Base-by-base conservation (phyloP, 1,140 invertebrate species). In the Brachionus plicatilis region DNA sequence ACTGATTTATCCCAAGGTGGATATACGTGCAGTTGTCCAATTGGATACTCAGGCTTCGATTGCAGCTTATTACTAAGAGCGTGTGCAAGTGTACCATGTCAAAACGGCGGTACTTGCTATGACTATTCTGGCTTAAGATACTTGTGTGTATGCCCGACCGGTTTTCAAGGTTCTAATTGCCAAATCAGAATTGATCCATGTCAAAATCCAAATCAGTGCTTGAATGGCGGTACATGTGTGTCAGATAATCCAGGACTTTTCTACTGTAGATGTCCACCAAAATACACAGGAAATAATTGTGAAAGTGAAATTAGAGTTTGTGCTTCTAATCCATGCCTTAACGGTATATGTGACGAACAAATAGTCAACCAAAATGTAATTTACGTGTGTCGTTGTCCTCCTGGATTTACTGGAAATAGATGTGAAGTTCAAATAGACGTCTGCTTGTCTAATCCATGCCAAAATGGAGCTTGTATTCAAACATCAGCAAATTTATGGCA, bases 111-210 rank as follows among this genome's bases (percentile, higher is more conserved):
- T 6, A 84, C 82, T n/a, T 88, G 88, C 66, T 85, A 86, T 56
- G 87, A 88, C 33, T 87, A 88, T 96, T 43, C 66, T 9, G 66
- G 82, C 8, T n/a, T 82, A 0, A 11, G 94, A 60, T 96, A 94
- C 91, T 92, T 92, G 85, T 97, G 95, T 90, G 92, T 91, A 27
- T 97, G 95, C 87, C 93, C 94, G n/a, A 91, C 93, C 11, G 95
- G 95, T 72, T 97, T 96, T 88, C 93, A 93, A 53, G 79, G 79
- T 29, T 37, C 79, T 0, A 82, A 82, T 68, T 82, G 79, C 41
- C 79, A 82, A 45, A 82, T 65, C 24, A 41, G 79, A 60, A 82
- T 82, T 27, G 79, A 82, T 41, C 53, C 43, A 47, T 82, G 79
- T 37, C 76, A 80, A 65, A 76, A 76, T 76, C 79, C 79, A 45